Base-by-base conservation (phyloP, 2,797 vertebrate genomes). In the Poeciliopsis turneri region DNA sequence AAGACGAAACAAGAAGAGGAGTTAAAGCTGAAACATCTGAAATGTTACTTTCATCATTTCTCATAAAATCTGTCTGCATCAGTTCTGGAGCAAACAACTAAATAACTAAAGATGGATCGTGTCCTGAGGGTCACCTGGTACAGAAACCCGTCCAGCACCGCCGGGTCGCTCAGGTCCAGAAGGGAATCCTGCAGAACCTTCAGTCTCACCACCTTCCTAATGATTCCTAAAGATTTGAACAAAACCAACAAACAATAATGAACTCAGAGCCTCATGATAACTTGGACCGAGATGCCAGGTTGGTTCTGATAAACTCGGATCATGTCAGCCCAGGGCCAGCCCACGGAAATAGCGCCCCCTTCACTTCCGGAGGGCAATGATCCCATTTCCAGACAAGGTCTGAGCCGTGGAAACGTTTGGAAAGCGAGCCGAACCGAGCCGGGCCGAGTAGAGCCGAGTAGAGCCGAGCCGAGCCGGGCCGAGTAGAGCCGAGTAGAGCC, bases 141-240 rank as follows among this genome's bases (percentile, higher is more conserved):
- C 59, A 81, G n/a, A 25, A 86, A 18, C 57, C 33, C 11, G 18
- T 81, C 74, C 53, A 33, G 51, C 74, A 81, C 74, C 0, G 61
- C 49, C 15, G 78, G 80, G 53, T 86, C n/a, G 1, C 72, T 61
- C 47, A 81, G 68, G 51, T 76, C 0, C 77, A 77, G 13, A 70
- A 68, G n/a, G 12, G 77, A 77, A 57, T 0, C 47, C 20, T 33
- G 53, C 78, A 79, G n/a, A 64, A 84, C 11, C 16, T 49, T 76
- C 69, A 87, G 16, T 28, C 43, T 78, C 28, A 87, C 28, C 59
- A 72, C 49, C n/a, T 57, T 20, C 46, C 20, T 68, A 2, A 12
- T 3, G 6, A 28, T 13, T 1, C 2, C 68, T 46, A 28, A 70
- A 69, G 55, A 28, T 18, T 61, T 61, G 59, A 33, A 61, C 30